phyloP scores from a whole-genome alignment of 2,888 invertebrate genomes.

The Dasysyrphus tricinctus region DNA sequence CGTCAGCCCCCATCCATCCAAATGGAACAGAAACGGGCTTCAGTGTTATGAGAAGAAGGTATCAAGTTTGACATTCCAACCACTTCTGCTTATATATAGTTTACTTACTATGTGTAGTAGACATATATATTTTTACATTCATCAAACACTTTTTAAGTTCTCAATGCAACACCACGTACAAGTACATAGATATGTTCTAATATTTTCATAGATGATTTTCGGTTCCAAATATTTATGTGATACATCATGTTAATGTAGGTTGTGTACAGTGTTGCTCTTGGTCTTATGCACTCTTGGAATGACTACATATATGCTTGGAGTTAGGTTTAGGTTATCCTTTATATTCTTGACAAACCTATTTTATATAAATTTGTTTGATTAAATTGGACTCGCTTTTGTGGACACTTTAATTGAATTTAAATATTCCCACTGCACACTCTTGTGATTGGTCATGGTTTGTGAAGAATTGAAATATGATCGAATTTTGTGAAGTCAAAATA shows the following conservation, averaged over 20 bases:
- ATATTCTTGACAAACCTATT: constrained; percentile 9
- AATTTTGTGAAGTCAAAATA: constrained; percentile 4
- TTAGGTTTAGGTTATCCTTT: background rate
- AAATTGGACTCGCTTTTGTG: constrained; percentile 23
- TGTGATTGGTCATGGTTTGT: constrained; percentile 2
- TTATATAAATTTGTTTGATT: constrained; percentile 35
- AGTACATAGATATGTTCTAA: background rate
- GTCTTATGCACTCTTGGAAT: background rate
- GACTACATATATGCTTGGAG: background rate
- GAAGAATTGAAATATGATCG: constrained; percentile 9
- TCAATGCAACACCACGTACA: constrained; percentile 21
- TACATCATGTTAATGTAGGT: constrained; percentile 29
- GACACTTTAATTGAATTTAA: constrained; percentile 41
- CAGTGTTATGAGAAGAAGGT: constrained; percentile 14
- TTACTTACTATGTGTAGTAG: background rate
- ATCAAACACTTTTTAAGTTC: constrained; percentile 25
- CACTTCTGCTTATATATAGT: background rate
- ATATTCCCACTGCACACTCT: constrained; percentile 33
- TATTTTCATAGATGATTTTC: constrained; percentile 49
- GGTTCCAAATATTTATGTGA: constrained; percentile 30
- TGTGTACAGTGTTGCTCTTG: background rate
- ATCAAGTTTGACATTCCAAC: constrained; percentile 36
- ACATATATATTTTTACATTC: constrained; percentile 10
- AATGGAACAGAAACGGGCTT: background rate
- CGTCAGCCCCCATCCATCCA: constrained; percentile 4